Evolutionary conservation across 2,888 invertebrate genomes (phyloP), one percentile per base, ranked within the genome.

Genomic region (Zootermopsis nevadensis): DNA sequence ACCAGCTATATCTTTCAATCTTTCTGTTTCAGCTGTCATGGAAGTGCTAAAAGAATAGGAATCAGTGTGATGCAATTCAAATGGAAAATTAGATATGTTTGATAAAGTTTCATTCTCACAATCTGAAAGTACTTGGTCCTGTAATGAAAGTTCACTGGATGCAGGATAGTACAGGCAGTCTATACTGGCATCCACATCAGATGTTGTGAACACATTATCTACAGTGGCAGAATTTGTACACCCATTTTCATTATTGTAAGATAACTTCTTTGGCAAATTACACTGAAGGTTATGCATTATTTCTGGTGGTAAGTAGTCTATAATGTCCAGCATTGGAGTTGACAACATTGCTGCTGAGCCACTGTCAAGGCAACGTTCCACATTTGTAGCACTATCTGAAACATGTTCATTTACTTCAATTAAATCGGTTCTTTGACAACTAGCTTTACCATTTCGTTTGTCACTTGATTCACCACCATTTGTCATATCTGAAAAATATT

Each of bases 251-350:
- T 42, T 48, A 33, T 38, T 55, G n/a, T 22, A 8, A 42, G 27
- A n/a, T 42, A 48, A 24, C 30, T 67, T 67, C 19, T 69, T 30
- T 4, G 30, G 10, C 15, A 55, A 53, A 24, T 42, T 53, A 31
- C 31, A 19, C 7, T 38, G 55, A 24, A 60, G 8, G n/a, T n/a
- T 79, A 6, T 79, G 55, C 19, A 79, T 38, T 15, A 79, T 66
- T 60, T 79, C 79, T 12, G 79, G 60, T 22, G 79, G 79, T 38
- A 79, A 31, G 24, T 79, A 79, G 38, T 79, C 79, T 12, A 79
- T 66, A 79, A 79, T 79, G 31, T 79, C 66, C 10, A 79, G 27
- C 72, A 72, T 81, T 48, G 81, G 74, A 22, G 81, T 81, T 2
- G 76, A 74, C 15, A 60, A 22, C 22, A 27, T 31, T 38, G 77